Evolutionary conservation across 2,113 vertebrate species (phyloP).

Genomic region (Cavia porcellus): DNA sequence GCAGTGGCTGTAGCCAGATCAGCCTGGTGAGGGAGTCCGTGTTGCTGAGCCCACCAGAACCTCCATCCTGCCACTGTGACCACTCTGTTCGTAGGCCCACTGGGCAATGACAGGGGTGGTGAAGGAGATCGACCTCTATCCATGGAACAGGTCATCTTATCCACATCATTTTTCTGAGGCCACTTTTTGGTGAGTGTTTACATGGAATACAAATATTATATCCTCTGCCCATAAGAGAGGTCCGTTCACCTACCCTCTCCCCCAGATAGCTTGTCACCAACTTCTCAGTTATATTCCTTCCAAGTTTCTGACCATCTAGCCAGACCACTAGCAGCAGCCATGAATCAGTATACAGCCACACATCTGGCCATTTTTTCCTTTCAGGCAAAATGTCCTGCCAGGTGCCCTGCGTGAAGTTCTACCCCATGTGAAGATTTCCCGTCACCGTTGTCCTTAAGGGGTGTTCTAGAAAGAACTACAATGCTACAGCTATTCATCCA

Average conservation of each 20-base stretch:
- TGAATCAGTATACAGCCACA: too few relatives aligned
- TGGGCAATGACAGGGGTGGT: not conserved
- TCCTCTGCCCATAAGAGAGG: not conserved
- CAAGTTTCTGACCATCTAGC: too few relatives aligned
- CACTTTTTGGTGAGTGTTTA: not conserved
- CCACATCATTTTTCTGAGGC: not conserved
- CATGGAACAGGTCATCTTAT: not conserved
- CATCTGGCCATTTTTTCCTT: too few relatives aligned
- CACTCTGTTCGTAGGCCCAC: not conserved
- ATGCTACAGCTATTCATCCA: not conserved
- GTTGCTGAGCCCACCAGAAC: not conserved
- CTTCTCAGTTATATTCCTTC: too few relatives aligned
- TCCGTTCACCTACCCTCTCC: too few relatives aligned
- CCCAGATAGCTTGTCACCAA: too few relatives aligned
- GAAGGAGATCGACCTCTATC: not conserved
- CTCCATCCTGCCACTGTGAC: not conserved
- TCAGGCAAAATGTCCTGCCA: too few relatives aligned
- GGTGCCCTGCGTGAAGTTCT: too few relatives aligned
- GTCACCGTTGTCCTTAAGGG: not conserved
- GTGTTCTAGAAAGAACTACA: not conserved
- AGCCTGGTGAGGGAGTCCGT: not conserved
- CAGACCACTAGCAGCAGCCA: too few relatives aligned
- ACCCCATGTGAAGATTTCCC: too few relatives aligned
- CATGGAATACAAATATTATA: not conserved
- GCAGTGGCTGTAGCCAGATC: not conserved